phyloP scores from a whole-genome alignment of 2,797 vertebrate genomes.

The Pempheris klunzingeri region DNA sequence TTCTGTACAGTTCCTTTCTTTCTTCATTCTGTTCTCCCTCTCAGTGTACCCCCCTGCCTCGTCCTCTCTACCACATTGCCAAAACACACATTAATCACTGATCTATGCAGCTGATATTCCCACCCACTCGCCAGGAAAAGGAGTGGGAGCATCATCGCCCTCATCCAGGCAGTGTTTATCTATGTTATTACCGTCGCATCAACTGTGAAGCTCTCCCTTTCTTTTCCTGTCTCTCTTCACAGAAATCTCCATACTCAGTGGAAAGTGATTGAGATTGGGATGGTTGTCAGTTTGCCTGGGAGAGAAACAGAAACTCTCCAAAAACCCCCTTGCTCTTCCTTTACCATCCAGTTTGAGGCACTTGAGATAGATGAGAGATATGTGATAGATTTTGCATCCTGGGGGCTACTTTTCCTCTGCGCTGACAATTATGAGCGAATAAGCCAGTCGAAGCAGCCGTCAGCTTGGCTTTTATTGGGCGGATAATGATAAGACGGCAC shows the following conservation, averaged over 20 bases:
- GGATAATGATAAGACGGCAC: conserved; percentile 60
- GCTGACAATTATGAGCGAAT: conserved; percentile 71
- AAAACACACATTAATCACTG: conserved; percentile 70
- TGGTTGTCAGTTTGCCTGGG: conserved; percentile 64
- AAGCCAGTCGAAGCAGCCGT: conserved; percentile 49
- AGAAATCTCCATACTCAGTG: conserved; percentile 55
- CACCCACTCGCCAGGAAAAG: conserved; percentile 45
- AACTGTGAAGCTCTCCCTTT: conserved; percentile 50
- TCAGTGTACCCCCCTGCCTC: not conserved
- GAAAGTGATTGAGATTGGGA: conserved; percentile 41
- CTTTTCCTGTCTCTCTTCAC: conserved; percentile 30
- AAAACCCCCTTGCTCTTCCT: conserved; percentile 22
- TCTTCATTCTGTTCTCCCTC: conserved; percentile 16
- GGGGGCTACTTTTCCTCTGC: conserved; percentile 49
- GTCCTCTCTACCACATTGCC: conserved; percentile 23
- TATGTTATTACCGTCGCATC: conserved; percentile 59
- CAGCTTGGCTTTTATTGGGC: conserved; percentile 59
- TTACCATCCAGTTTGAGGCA: conserved; percentile 62
- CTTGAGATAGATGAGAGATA: conserved; percentile 65
- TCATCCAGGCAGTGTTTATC: conserved; percentile 66
- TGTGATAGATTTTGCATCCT: conserved; percentile 74
- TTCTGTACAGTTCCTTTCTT: conserved; percentile 31
- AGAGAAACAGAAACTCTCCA: conserved; percentile 51
- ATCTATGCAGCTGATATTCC: conserved; percentile 69
- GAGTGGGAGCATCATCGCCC: conserved; percentile 39